These are phyloP conservation scores for Drosophila antonietae DNA, from an alignment of 2,888 invertebrate species.

Conservation along the genomic window DNA sequence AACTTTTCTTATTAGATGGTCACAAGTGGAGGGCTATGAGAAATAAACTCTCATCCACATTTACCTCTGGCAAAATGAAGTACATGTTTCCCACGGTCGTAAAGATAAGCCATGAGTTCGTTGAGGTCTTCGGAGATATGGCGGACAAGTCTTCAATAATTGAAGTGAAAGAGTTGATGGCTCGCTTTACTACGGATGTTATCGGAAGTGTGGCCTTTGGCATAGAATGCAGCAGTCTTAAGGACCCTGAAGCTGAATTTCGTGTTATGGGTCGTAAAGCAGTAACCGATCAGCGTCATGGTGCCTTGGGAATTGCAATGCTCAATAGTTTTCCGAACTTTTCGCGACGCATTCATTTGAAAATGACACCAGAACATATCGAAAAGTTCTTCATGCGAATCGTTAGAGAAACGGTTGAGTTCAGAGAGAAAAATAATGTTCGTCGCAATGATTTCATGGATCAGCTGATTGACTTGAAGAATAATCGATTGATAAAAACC, in stretches of 20 bases:
- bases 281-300: conserved; percentile 41
- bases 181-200: conserved; percentile 85
- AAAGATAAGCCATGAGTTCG: conserved; percentile 60
- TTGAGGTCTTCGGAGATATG: conserved; percentile 55
- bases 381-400: conserved; percentile 78
- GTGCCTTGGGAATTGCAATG: conserved; percentile 30
- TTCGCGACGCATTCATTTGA: conserved; percentile 61
- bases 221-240: conserved; percentile 84
- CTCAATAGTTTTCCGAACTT: conserved; percentile 61
- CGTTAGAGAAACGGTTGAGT: conserved; percentile 82
- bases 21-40: conserved; percentile 84
- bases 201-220: conserved; percentile 85
- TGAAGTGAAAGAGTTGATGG: conserved; percentile 80
- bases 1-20: conserved; percentile 83
- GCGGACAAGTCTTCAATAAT: conserved; percentile 33
- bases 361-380: conserved; percentile 60
- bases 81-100: conserved; percentile 83
- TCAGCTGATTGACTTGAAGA: conserved; percentile 84
- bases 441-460: conserved; percentile 86
- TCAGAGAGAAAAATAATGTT: conserved; percentile 79
- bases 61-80: conserved; percentile 85
- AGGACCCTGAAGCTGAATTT: conserved; percentile 83
- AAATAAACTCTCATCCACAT: conserved; percentile 85
- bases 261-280: conserved; percentile 72
- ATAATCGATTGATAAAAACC: conserved; percentile 33